Base-by-base conservation (phyloP, 2,888 invertebrate genomes). In the Abscondita cerata region DNA sequence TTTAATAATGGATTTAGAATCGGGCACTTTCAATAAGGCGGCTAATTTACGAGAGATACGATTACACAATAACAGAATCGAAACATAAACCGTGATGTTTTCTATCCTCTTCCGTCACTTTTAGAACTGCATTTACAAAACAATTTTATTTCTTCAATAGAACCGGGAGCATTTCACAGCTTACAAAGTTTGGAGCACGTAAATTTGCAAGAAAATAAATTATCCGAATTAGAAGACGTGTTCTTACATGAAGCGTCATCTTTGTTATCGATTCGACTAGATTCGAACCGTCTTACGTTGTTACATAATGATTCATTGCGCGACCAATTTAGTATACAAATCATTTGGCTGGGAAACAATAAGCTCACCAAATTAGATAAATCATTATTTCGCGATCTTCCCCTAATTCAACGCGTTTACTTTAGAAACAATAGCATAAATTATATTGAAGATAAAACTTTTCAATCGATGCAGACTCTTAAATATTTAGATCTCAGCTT, bases 271-370 rank as follows among this genome's bases (percentile, higher is more conserved):
- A 89, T 93, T 68, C 93, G 93, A 76, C 81, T 95, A 34, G 91
- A 92, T 78, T 87, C 89, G 59, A 95, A 95, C 79, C 86, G 87
- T 66, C 84, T 95, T 70, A 86, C 86, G 12, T 85, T 89, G 31
- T 81, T 95, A 57, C 92, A 93, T 78, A 89, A 91, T 74, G 90
- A 90, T 74, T 91, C 93, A 11, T 86, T 94, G 44, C 84, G 87
- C 51, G 90, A 91, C 34, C 93, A 94, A 79, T 87, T 88, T 1
- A 91, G 89, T 74, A 90, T 95, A 58, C 90, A 93, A 81, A 92
- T 93, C 74, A 89, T 95, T 88, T 93, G 93, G 91, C 83, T 95
- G 67, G 90, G 90, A 55, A 90, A 92, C 80, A 95, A 95, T 81
- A 86, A 89, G 73, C 82, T 95, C 64, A 87, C 86, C 59, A 82